These are phyloP conservation scores for Grapholita molesta DNA, from an alignment of 1,140 invertebrate species.

Conservation along the genomic window DNA sequence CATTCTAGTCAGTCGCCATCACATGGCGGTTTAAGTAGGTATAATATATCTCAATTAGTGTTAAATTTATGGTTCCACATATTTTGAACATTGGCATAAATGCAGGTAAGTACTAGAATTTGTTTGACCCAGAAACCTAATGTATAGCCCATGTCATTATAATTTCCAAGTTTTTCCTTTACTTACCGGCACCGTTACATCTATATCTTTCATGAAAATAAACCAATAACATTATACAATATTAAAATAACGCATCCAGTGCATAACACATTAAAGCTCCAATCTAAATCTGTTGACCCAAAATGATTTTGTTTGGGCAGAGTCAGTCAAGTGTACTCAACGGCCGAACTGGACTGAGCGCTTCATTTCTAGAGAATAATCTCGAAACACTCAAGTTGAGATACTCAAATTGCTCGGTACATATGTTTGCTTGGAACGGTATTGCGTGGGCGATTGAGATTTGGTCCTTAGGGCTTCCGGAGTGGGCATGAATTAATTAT, in stretches of 20 bases:
- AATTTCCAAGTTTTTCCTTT: too few species aligned
- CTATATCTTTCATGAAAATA: too few species aligned
- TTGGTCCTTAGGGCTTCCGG: background rate
- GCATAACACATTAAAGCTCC: conserved; percentile 23
- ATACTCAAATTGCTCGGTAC: background rate
- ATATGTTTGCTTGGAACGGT: background rate
- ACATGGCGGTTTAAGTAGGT: too few species aligned
- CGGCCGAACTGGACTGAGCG: conserved; percentile 35
- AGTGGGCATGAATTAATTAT: background rate
- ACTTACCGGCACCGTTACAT: too few species aligned
- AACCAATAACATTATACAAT: background rate
- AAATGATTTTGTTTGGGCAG: conserved; percentile 39
- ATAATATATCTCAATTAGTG: too few species aligned
- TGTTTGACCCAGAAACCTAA: too few species aligned
- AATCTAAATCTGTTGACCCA: conserved; percentile 33
- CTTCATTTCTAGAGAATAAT: conserved; percentile 49
- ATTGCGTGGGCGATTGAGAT: background rate
- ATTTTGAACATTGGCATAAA: too few species aligned
- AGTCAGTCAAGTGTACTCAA: conserved; percentile 30
- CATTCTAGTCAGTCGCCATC: too few species aligned
- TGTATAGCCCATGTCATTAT: too few species aligned
- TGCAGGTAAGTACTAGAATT: too few species aligned
- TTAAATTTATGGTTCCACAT: too few species aligned
- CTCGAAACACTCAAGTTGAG: conserved; percentile 26
- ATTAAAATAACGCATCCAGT: conserved; percentile 23